Base-by-base conservation (phyloP, 1,140 invertebrate genomes). In the Nylanderia fulva region DNA sequence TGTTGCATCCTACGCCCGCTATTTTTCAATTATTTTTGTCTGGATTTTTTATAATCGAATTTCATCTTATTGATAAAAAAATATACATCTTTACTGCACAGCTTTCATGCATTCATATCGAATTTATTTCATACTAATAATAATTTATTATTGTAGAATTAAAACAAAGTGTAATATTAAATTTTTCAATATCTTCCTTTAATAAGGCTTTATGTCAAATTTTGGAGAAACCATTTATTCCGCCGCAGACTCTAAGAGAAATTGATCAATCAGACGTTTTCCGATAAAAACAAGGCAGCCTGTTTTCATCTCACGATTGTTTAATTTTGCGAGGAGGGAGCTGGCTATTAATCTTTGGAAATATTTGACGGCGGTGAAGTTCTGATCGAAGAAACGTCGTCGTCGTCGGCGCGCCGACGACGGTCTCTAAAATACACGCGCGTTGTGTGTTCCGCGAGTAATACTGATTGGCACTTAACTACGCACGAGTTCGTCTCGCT, bases 391-490 rank as follows among this genome's bases (percentile, higher is more conserved):
- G 77, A 82, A 82, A 82, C 54, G n/a, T 72, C 27, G 77, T 56
- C 27, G 42, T 24, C 74, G 29, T n/a, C n/a, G n/a, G n/a, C n/a
- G 33, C 13, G 52, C 13, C 11, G 29, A 7, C 27, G 52, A 54
- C 66, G 52, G 52, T 58, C 64, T 58, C 64, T 82, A 52, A 45
- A 82, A 82, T 82, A 72, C 52, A 69, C 33, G 45, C 52, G 36
- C 66, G 56, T 71, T 54, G 52, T 82, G 36, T 71, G 71, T 72
- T 82, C 52, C 60, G 24, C 29, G 21, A 63, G 56, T 88, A 88
- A 88, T 88, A 84, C 69, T 88, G 87, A 88, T 88, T 85, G 87
- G 83, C 87, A 82, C 86, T 88, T 88, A 82, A 85, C 84, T 76
- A 82, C 84, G 68, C 68, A 72, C 84, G 56, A 66, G 69, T 86